phyloP scores from a whole-genome alignment of 2,113 vertebrate genomes.

The Nansenia antarctica region DNA sequence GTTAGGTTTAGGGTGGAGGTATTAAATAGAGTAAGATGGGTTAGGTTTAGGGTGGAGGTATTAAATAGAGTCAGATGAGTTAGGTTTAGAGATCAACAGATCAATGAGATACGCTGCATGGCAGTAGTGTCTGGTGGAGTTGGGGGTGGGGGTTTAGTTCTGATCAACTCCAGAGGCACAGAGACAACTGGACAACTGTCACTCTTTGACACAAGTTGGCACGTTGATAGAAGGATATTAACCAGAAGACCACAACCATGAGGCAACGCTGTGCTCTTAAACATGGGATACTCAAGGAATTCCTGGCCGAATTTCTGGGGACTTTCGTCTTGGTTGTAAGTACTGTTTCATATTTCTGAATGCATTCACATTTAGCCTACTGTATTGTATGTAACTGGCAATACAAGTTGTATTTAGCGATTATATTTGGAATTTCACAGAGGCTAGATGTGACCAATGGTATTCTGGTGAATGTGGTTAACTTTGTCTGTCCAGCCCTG shows the following conservation, averaged over 20 bases:
- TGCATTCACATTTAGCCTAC: slow-evolving; percentile 3
- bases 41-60: background rate
- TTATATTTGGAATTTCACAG: background rate
- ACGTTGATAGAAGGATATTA: slow-evolving; percentile 54
- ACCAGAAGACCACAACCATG: slow-evolving; percentile 71
- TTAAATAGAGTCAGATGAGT: background rate
- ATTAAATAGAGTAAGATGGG: background rate
- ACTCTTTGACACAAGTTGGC: slow-evolving; percentile 30
- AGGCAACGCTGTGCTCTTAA: slow-evolving; percentile 84
- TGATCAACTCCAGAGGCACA: slow-evolving; percentile 35
- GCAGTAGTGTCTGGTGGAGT: slow-evolving; percentile 6
- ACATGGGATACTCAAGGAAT: slow-evolving; percentile 86
- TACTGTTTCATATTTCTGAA: slow-evolving; percentile 37
- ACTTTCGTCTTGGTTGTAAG: slow-evolving; percentile 93
- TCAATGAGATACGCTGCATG: background rate
- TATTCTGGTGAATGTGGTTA: background rate
- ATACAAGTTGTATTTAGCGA: background rate
- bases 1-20: background rate
- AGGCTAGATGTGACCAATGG: background rate
- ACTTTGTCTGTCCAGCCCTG: background rate
- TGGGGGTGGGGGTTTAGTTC: slow-evolving; percentile 45
- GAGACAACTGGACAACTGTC: slow-evolving; percentile 21
- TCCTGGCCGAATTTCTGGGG: slow-evolving; percentile 90
- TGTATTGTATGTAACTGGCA: background rate
- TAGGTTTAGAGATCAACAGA: background rate